Evolutionary conservation across 2,888 invertebrate genomes (phyloP).

Genomic region (Pyrrhosoma nymphula): DNA sequence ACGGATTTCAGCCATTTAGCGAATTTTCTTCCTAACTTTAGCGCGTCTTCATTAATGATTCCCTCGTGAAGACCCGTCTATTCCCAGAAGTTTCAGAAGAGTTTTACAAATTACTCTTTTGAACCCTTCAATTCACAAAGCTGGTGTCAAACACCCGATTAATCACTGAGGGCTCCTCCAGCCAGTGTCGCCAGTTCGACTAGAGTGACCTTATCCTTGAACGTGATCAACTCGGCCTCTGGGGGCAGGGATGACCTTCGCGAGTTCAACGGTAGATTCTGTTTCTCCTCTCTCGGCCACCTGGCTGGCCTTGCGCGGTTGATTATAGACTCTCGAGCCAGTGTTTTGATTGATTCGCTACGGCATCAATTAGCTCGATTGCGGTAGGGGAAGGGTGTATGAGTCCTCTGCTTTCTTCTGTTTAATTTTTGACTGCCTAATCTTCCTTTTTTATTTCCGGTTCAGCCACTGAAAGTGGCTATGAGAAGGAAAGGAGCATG

Average conservation of each 20-base stretch:
- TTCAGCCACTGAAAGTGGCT: neutral
- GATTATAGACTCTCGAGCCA: neutral
- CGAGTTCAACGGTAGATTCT: neutral
- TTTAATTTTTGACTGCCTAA: neutral
- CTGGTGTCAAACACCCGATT: too few species aligned
- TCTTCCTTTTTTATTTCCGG: slow-evolving; percentile 2
- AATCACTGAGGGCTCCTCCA: too few species aligned
- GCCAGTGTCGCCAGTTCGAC: too few species aligned
- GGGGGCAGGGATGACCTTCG: neutral
- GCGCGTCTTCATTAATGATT: too few species aligned
- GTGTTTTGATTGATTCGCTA: slow-evolving; percentile 20
- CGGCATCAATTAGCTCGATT: neutral
- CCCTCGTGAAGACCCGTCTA: too few species aligned
- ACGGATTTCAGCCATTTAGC: too few species aligned
- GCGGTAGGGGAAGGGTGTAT: neutral
- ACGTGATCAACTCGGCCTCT: too few species aligned
- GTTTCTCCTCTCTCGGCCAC: neutral
- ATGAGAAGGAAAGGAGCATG: neutral
- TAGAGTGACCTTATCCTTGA: too few species aligned
- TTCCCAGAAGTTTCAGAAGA: too few species aligned
- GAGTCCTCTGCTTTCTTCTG: neutral
- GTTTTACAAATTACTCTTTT: too few species aligned
- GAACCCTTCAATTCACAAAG: too few species aligned
- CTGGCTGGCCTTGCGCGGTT: slow-evolving; percentile 5
- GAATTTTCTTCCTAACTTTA: too few species aligned